Evolutionary conservation across 2,888 invertebrate genomes (phyloP), one percentile per base, ranked within the genome.

Genomic region (Papilio protenor): DNA sequence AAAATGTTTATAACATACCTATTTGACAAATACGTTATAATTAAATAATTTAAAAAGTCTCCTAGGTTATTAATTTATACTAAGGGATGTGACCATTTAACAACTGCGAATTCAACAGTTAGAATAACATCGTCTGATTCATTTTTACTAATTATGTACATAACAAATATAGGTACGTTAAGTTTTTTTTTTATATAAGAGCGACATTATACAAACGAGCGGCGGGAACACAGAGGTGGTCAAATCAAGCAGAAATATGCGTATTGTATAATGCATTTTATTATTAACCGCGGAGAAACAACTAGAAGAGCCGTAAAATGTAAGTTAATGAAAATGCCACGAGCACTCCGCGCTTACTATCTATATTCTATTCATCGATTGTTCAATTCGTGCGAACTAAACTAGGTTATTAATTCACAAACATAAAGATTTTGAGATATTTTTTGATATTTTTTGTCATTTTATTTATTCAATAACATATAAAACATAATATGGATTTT

Each of bases 281-380:
- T 61, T 61, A 61, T 64, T 64, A 40, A 64, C 33, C 64, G 33
- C 64, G 64, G 10, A 64, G 64, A 40, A 64, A 64, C 64, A 18
- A 64, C 64, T 64, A 18, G 40, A 40, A 64, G 40, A 40, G 18
- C 18, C 18, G n/a, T 11, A 40, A 40, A 61, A 61, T 64, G 64
- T 40, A 64, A 64, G 64, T 64, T 64, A 64, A 64, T 64, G 66
- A 66, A 66, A 66, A 66, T 66, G 66, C 66, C 66, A 66, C 40
- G 40, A 66, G 73, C 61, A 74, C 49, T 33, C 75, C 33, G 57
- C 73, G 57, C 40, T 40, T n/a, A 40, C 66, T 45, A 40, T 14
- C 73, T 71, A 76, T 71, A 57, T 59, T 76, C 71, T 76, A 76
- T 76, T 76, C 76, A 76, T 76, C 61, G 76, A 71, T 76, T 61